These are phyloP conservation scores for Seladonia tumulorum DNA, from an alignment of 2,888 invertebrate genomes.

Conservation along the genomic window DNA sequence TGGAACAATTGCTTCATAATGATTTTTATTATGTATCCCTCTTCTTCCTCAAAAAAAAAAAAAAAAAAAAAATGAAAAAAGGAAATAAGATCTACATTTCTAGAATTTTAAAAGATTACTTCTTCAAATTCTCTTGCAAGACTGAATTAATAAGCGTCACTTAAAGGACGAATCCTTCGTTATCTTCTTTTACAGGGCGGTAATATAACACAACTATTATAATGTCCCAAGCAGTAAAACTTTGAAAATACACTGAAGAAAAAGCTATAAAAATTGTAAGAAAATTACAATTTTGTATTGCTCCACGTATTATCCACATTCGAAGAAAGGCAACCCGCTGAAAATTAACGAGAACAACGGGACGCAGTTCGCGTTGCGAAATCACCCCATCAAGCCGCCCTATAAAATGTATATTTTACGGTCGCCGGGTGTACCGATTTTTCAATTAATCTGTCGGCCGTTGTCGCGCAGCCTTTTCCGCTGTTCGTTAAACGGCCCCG, in stretches of 20 bases:
- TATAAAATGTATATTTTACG: constrained; percentile 46
- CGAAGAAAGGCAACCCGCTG: neutral
- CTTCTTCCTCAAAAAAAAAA: no score
- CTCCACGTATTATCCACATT: neutral
- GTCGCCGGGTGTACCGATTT: constrained; percentile 34
- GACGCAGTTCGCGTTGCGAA: constrained; percentile 8
- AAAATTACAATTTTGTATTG: neutral
- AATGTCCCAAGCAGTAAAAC: no score
- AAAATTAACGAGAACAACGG: constrained; percentile 41
- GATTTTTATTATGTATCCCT: no score
- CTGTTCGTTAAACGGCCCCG: constrained; percentile 35
- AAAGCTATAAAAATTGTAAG: neutral
- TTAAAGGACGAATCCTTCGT: no score
- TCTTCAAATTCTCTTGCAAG: no score
- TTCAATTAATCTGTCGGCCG: constrained; percentile 50
- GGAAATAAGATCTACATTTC: no score
- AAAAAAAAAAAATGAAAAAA: no score
- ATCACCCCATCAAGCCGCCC: constrained; percentile 22
- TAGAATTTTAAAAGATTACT: neutral
- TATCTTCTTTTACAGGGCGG: no score
- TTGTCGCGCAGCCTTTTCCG: constrained; percentile 23
- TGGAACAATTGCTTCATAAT: no score
- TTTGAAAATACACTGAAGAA: neutral
- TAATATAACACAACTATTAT: no score
- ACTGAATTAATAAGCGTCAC: no score